Base-by-base conservation (phyloP, 2,797 vertebrate genomes). In the Phoeniculus purpureus region DNA sequence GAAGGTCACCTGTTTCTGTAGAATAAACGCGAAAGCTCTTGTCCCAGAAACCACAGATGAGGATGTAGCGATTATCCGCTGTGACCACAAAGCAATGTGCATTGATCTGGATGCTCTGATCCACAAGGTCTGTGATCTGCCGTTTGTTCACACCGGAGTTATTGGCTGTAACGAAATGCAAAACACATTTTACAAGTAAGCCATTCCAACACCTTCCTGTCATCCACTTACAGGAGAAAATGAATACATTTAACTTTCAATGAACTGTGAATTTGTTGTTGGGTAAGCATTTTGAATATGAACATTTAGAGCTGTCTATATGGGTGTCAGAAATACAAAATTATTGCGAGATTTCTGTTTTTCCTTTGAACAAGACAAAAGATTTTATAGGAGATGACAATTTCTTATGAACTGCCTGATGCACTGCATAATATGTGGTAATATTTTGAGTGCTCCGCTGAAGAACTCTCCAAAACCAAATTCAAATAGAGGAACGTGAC, bases 41-140 rank as follows among this genome's bases (percentile, higher is more conserved):
- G 98, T 99, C 99, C 99, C 99, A 99, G 98, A 99, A 99, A 62
- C 99, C 99, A 96, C 99, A 99, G 95, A 99, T 99, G 80, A 99
- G 98, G 94, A 99, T 99, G 96, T 99, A 99, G 92, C 99, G 99
- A 97, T 99, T 99, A 98, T 99, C 99, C 87, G 99, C 99, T 55
- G 99, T 99, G 97, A 99, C 99, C 97, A 99, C 99, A 26, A 99
- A 99, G 95, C 99, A 99, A 89, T 99, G 99, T 4, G 99, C 98
- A 92, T 99, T 99, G 98, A 99, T 99, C 96, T 99, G 99, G 96
- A 99, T 99, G 97, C 99, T 99, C 98, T 99, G 99, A 98, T 99
- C 99, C 96, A 99, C 99, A 73, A 99, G 98, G 97, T 99, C 99
- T 94, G 99, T 99, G 98, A 99, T 99, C 98, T 99, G 99, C 84